Percentiles rank a stretch among this genome's conserved stretches.
These are phyloP conservation scores for Semnornis frantzii DNA, from an alignment of 2,113 vertebrate genomes.

Conservation along the genomic window DNA sequence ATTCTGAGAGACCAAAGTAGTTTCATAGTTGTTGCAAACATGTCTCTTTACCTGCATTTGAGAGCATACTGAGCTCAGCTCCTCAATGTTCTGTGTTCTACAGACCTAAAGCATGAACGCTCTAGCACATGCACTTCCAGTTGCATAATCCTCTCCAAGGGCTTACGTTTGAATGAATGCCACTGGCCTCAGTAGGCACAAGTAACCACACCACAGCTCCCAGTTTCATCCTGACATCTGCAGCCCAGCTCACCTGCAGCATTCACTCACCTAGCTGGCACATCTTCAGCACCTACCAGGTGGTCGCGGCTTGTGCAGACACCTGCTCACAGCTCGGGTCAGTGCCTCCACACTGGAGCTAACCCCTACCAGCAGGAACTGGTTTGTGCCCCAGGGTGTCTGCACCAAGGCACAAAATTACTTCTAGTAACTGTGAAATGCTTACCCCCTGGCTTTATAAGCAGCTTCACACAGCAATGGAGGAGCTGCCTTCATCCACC, in stretches of 20 bases:
- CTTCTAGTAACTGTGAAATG: not conserved
- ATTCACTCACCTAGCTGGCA: not conserved
- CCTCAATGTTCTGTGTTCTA: not conserved
- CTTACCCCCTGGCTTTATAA: not conserved
- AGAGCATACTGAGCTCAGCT: not conserved
- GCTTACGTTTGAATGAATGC: not conserved
- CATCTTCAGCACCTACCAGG: not conserved
- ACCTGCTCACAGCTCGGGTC: not conserved
- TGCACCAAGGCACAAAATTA: not conserved
- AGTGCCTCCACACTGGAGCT: not conserved
- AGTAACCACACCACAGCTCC: not conserved
- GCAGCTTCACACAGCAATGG: not conserved
- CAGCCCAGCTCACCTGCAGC: not conserved
- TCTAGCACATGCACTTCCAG: not conserved
- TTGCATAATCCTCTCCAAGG: not conserved
- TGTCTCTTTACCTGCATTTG: not conserved
- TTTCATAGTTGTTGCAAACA: not conserved
- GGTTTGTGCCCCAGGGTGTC: not conserved
- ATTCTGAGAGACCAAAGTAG: not conserved
- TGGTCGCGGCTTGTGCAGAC: not conserved
- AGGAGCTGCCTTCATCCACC: slow-evolving; percentile 1
- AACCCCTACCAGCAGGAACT: not conserved
- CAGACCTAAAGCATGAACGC: rapidly evolving
- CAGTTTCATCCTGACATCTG: not conserved
- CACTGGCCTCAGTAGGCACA: not conserved